Evolutionary conservation across 2,888 invertebrate genomes (phyloP), one percentile per base, ranked within the genome.

Genomic region (Rhyacophila evoluta): DNA sequence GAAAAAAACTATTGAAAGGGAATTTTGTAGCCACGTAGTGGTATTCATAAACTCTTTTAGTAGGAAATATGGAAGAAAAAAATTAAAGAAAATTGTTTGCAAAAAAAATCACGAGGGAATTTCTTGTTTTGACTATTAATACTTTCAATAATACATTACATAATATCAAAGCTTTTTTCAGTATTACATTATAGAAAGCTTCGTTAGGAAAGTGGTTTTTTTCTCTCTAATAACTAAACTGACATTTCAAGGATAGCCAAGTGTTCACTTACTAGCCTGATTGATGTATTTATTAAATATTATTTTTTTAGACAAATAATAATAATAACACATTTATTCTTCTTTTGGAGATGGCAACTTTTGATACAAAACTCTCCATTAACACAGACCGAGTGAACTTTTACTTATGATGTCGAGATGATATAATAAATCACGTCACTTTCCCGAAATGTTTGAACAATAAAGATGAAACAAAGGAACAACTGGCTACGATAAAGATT

Each of bases 401-500:
- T 55, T 55, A 55, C 25, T 25, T 55, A 55, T 55, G 15, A 55
- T 55, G 55, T 19, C 12, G 55, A 55, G 55, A 55, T 10, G 55
- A 10, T 55, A 19, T 19, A 55, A 55, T 55, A 55, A 55, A 55
- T 55, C 55, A 55, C 19, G 55, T 55, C 55, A 55, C 55, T 55
- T 55, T 19, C 55, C 19, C 55, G 55, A 55, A 55, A 2, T 55
- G 55, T 55, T 55, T 55, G 55, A 19, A 55, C 55, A 55, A 55
- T 19, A 55, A 55, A 55, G 55, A 55, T 55, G 55, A 55, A 55
- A 55, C 55, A 55, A 55, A 55, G 55, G 55, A 55, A 12, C 55
- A 55, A 25, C 55, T 25, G 1, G 55, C 6, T 19, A 19, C 19
- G 55, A 55, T 55, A 55, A 55, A 55, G 55, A 55, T 55, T 55